Evolutionary conservation across 2,888 invertebrate genomes (phyloP).

Genomic region (Pristionchus japonicus): DNA sequence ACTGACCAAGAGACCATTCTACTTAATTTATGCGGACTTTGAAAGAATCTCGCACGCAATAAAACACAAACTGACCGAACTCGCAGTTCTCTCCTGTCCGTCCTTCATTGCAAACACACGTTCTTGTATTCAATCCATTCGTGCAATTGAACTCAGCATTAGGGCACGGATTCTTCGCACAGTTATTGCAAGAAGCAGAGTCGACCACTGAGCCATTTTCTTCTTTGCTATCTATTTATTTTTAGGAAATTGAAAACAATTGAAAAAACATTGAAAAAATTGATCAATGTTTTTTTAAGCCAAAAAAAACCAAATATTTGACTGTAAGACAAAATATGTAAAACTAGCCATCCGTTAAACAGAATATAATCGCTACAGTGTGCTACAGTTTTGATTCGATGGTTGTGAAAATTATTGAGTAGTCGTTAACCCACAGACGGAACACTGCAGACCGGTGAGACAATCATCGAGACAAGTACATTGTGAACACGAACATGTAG

Average conservation of each 20-base stretch:
- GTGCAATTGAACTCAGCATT: neutral
- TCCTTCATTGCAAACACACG: neutral
- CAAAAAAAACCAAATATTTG: no score
- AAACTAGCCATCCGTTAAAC: no score
- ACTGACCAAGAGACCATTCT: no score
- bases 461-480: neutral
- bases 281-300: no score
- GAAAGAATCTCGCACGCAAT: neutral
- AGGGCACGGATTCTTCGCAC: neutral
- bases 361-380: no score
- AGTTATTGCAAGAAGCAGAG: neutral
- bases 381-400: no score
- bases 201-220: no score
- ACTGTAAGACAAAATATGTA: no score
- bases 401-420: no score
- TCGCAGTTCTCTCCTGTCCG: neutral
- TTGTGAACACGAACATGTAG: neutral
- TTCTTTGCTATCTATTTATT: no score
- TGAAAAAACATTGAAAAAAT: no score
- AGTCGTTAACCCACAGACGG: neutral
- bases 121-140: neutral
- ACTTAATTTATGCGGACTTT: neutral
- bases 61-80: neutral
- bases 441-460: neutral
- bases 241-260: no score